phyloP scores from a whole-genome alignment of 35 echinoderm and acorn worm genomes.

The Stichopus chloronotus region DNA sequence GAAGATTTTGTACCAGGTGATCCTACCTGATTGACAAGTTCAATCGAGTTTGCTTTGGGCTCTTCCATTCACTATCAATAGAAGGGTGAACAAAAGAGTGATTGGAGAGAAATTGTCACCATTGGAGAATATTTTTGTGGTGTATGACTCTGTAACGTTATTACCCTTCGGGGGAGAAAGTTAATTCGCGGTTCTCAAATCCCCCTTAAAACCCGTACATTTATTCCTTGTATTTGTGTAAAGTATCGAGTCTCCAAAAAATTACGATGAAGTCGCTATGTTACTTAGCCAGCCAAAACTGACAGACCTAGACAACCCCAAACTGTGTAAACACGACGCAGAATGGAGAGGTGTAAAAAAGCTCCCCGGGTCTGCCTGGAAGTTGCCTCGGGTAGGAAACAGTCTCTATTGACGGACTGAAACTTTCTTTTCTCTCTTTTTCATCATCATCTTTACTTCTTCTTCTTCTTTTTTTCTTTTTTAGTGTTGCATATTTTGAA shows the following conservation, averaged over 20 bases:
- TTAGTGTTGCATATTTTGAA: constrained; percentile 17
- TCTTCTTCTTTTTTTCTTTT: neutral
- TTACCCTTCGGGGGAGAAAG: constrained; percentile 45
- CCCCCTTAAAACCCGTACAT: constrained; percentile 31
- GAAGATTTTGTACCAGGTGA: constrained; percentile 34
- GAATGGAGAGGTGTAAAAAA: constrained; percentile 46
- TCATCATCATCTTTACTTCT: neutral
- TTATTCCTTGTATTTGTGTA: constrained; percentile 48
- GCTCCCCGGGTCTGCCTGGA: constrained; percentile 16
- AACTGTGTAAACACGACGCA: constrained; percentile 38
- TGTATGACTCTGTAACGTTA: constrained; percentile 50
- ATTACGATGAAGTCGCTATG: constrained; percentile 53
- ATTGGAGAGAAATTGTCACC: constrained; percentile 45
- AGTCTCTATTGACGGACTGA: constrained; percentile 4
- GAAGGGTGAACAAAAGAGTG: constrained; percentile 37
- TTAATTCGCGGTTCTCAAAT: constrained; percentile 43
- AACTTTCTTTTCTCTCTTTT: neutral
- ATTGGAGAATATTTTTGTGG: constrained; percentile 37
- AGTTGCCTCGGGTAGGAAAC: constrained; percentile 25
- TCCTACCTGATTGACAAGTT: constrained; percentile 40
- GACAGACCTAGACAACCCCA: constrained; percentile 22
- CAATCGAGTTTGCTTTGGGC: constrained; percentile 46
- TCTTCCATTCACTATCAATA: constrained; percentile 33
- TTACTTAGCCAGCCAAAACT: constrained; percentile 49
- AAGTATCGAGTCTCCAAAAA: constrained; percentile 42